These are phyloP conservation scores for Periophthalmus modestus DNA, from an alignment of 2,113 vertebrate species.

Conservation along the genomic window DNA sequence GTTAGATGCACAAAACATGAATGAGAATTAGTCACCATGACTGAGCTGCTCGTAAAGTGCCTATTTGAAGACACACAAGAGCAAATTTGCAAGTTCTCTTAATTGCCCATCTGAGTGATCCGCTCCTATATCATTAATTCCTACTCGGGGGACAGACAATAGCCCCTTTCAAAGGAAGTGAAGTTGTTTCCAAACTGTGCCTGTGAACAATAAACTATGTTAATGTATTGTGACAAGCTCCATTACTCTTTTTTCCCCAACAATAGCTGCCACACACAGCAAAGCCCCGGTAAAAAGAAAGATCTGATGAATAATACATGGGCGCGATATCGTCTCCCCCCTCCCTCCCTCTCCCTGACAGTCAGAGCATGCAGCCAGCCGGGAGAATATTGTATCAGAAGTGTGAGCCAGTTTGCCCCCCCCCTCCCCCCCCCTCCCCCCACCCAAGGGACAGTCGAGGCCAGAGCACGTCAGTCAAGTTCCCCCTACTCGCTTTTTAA, in stretches of 20 bases:
- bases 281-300: constrained; percentile 59
- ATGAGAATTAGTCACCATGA: neutral
- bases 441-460: constrained; percentile 66
- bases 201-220: constrained; percentile 64
- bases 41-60: constrained; percentile 2
- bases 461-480: constrained; percentile 78
- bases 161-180: constrained; percentile 48
- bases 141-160: constrained; percentile 16
- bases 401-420: constrained; percentile 72
- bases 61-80: neutral
- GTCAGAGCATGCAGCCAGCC: constrained; percentile 56
- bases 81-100: constrained; percentile 32
- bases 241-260: constrained; percentile 69
- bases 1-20: too few relatives aligned
- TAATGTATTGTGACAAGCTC: constrained; percentile 72
- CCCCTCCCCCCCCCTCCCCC: constrained; percentile 63
- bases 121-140: constrained; percentile 34
- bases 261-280: constrained; percentile 56
- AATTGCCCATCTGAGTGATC: constrained; percentile 25
- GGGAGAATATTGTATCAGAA: constrained; percentile 75
- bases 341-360: constrained; percentile 37
- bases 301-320: constrained; percentile 77
- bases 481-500: constrained; percentile 52
- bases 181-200: constrained; percentile 68
- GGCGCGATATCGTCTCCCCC: constrained; percentile 44